Conservation (phyloP, 1,140 invertebrate genomes). For the Cephus cinctus region DNA sequence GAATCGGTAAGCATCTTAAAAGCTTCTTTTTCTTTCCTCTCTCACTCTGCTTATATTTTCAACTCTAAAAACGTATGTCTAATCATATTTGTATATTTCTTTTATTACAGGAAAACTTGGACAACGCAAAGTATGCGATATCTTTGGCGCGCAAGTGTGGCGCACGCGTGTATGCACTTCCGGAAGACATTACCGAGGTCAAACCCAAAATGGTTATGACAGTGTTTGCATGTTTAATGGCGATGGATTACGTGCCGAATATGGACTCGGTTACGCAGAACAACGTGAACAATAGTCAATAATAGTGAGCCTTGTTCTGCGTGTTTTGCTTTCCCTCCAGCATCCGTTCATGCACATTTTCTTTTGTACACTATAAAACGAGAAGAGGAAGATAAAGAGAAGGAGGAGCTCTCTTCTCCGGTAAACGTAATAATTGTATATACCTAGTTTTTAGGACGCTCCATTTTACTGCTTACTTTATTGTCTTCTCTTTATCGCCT, state of each 20-base stretch:
- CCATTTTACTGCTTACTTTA: too few relatives aligned
- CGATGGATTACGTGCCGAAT: constrained; percentile 88
- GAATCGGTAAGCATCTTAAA: constrained; percentile 78
- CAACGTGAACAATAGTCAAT: constrained; percentile 35
- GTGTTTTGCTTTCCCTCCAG: neutral
- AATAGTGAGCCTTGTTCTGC: constrained; percentile 24
- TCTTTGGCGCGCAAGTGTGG: constrained; percentile 97
- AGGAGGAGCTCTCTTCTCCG: neutral
- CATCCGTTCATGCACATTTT: neutral
- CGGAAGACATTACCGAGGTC: constrained; percentile 98
- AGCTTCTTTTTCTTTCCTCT: too few relatives aligned
- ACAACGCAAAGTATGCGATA: constrained; percentile 98
- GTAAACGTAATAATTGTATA: neutral
- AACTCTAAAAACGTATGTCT: constrained; percentile 5
- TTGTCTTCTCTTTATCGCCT: too few relatives aligned
- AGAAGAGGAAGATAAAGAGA: neutral
- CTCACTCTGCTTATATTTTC: neutral
- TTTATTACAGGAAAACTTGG: constrained; percentile 81
- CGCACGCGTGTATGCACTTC: constrained; percentile 94
- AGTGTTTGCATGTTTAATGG: constrained; percentile 98
- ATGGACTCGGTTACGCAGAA: constrained; percentile 63
- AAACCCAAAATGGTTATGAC: constrained; percentile 99
- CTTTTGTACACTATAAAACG: neutral
- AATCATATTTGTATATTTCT: constrained; percentile 14
- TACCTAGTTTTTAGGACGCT: too few relatives aligned